Percentiles rank a stretch among this genome's conserved stretches.
These are phyloP conservation scores for Oscheius sp. DNA, from an alignment of 2,888 invertebrate genomes.

Conservation along the genomic window DNA sequence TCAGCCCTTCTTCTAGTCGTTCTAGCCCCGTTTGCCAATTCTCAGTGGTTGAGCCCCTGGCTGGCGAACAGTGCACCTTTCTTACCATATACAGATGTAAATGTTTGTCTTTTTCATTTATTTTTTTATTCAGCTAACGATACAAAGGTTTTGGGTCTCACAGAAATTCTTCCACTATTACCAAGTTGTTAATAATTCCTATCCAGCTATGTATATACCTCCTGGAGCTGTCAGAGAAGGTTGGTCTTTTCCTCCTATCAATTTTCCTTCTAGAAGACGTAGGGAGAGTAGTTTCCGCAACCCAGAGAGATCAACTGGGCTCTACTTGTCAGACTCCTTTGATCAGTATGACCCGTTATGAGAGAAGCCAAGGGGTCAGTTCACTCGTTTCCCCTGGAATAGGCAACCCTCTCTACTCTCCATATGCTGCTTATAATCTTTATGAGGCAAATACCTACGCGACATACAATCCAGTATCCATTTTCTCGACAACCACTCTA, in stretches of 20 bases:
- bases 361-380: too few species aligned
- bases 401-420: neutral
- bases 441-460: neutral
- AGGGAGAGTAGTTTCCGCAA: neutral
- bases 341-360: neutral
- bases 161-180: neutral
- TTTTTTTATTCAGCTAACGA: neutral
- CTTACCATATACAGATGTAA: too few species aligned
- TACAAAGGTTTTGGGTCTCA: neutral
- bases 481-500: neutral
- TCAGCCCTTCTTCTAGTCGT: too few species aligned
- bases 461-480: neutral
- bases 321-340: neutral
- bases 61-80: too few species aligned
- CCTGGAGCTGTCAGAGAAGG: neutral
- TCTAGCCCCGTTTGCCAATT: too few species aligned
- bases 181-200: neutral
- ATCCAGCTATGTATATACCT: neutral
- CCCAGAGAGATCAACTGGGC: neutral
- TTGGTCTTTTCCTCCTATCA: neutral
- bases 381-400: neutral
- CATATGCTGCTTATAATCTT: neutral
- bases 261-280: slow-evolving; percentile 1
- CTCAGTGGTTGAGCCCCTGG: too few species aligned
- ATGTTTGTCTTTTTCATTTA: neutral